Percentiles rank a stretch among this genome's conserved stretches.
phyloP scores from a whole-genome alignment of 2,888 invertebrate genomes.

The Leucophenga montana region DNA sequence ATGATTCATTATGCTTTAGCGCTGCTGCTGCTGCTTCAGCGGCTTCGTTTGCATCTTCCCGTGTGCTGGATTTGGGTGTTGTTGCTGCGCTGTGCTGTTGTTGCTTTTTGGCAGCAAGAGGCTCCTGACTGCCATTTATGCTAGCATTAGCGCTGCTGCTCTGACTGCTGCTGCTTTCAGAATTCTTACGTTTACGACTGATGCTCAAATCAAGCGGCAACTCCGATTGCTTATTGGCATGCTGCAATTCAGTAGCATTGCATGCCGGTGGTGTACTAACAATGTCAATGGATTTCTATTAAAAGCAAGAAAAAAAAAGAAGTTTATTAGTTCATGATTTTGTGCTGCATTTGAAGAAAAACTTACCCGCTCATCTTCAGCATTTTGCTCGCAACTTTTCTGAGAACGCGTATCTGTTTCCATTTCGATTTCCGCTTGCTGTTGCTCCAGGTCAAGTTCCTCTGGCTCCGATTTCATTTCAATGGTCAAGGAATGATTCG shows the following conservation, averaged over 20 bases:
- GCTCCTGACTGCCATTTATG: neutral
- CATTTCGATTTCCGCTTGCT: conserved; percentile 11
- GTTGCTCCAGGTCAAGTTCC: conserved; percentile 8
- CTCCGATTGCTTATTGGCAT: conserved; percentile 74
- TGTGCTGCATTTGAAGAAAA: no score
- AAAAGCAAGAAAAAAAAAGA: conserved; percentile 1
- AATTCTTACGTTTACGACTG: conserved; percentile 75
- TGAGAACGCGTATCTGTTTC: conserved; percentile 29
- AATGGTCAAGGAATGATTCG: conserved; percentile 42
- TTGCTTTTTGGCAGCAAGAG: neutral
- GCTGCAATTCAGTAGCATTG: conserved; percentile 41
- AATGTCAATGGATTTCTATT: conserved; percentile 70
- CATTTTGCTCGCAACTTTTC: conserved; percentile 39
- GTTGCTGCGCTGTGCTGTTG: conserved; percentile 24
- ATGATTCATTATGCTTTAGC: no score
- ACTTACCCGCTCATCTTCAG: conserved; percentile 70
- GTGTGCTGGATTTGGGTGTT: conserved; percentile 35
- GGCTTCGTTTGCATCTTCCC: conserved; percentile 37
- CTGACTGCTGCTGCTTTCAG: conserved; percentile 35
- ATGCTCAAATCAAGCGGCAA: conserved; percentile 85
- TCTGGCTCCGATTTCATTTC: conserved; percentile 45
- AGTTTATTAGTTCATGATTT: neutral
- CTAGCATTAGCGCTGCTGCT: conserved; percentile 10
- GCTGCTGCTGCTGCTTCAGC: conserved; percentile 24
- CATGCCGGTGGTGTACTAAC: conserved; percentile 64